Percentiles rank a stretch among this genome's conserved stretches.
Evolutionary conservation across 2,888 invertebrate species (phyloP).

Genomic region (Chaetogeoica ovagalla): DNA sequence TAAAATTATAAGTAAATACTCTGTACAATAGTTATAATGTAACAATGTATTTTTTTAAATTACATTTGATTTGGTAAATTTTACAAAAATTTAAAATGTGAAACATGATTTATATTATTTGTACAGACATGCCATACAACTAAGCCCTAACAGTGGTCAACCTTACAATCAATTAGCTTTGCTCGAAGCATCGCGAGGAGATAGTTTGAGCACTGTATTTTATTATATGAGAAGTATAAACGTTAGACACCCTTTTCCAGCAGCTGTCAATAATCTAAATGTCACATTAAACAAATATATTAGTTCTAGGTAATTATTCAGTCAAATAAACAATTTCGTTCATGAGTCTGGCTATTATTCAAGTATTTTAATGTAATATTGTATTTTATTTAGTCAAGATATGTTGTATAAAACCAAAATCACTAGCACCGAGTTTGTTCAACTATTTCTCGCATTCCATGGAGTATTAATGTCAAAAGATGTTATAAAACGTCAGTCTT

Average conservation of each 20-base stretch:
- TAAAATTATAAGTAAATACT: background rate
- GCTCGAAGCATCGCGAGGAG: conserved; percentile 77
- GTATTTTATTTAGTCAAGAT: conserved; percentile 58
- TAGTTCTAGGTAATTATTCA: conserved; percentile 60
- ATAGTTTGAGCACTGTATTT: conserved; percentile 80
- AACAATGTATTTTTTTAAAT: background rate
- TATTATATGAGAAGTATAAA: conserved; percentile 83
- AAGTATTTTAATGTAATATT: conserved; percentile 18
- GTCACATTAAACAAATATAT: conserved; percentile 68
- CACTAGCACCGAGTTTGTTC: conserved; percentile 65
- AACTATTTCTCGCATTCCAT: conserved; percentile 68
- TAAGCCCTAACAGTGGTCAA: conserved; percentile 79
- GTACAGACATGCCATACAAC: conserved; percentile 71
- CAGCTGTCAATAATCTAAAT: conserved; percentile 77
- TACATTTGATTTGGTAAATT: background rate
- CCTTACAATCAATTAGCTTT: conserved; percentile 88
- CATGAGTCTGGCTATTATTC: conserved; percentile 55
- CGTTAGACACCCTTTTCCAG: conserved; percentile 83
- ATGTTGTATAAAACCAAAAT: conserved; percentile 66
- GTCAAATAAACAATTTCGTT: conserved; percentile 40
- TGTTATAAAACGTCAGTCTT: conserved; percentile 62
- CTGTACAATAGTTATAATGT: too few species aligned
- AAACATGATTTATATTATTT: background rate
- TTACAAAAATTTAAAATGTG: background rate
- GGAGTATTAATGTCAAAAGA: conserved; percentile 64